Evolutionary conservation across 2,113 vertebrate genomes (phyloP), one percentile per base, ranked within the genome.

Genomic region (Morone chrysops): DNA sequence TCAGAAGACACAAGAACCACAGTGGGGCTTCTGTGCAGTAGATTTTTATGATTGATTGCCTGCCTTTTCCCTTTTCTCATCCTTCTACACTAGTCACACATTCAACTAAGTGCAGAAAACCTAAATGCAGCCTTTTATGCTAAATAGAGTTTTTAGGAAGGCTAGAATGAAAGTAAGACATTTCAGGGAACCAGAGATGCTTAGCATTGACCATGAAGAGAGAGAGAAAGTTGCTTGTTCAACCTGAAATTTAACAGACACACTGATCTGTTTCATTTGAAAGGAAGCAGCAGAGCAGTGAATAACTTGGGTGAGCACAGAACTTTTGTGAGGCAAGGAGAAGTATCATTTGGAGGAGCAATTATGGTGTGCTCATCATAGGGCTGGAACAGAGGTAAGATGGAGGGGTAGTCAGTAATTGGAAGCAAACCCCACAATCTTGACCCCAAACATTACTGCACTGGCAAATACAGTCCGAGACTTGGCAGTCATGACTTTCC

Each of bases 401-500:
- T 57, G 74, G 84, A 74, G 69, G 51, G 75, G 81, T 84, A 86
- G 89, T 83, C 80, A 78, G 78, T 87, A 84, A 91, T 79, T 93
- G 85, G 82, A 92, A 83, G 59, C 43, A 8, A 90, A 90, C 79
- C 73, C 62, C 66, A 57, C 86, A 87, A 91, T 85, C 86, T 90
- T 86, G 87, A 94, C 92, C 89, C 88, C 56, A 82, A 88, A 87
- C 90, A 83, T 91, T 90, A 88, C 83, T 89, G 56, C 25, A 10
- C 81, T 92, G 89, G 87, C 89, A 87, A 84, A 89, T 73, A 45
- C 74, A 79, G 65, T 76, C 60, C 16, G 9, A 72, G 38, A 84
- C 82, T 89, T 93, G 93, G 93, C 90, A 85, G 86, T 57, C 38
- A 5, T 9, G 45, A 84, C 66, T 92, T 90, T 93, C 88, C 91